Conservation (phyloP, 2,888 invertebrate species). For the Schrankia costaestrigalis region DNA sequence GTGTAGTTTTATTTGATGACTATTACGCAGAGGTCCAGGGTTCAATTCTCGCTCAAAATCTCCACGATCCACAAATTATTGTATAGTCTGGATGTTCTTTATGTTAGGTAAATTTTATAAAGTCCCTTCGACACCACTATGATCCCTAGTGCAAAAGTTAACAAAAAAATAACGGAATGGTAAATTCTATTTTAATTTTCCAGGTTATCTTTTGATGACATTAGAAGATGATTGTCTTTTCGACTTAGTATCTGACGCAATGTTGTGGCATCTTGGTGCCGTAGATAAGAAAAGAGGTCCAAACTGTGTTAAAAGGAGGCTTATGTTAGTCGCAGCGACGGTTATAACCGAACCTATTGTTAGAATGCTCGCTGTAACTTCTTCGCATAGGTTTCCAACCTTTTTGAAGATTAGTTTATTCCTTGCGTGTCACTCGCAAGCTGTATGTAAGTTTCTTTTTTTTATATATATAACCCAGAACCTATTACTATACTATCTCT, state of each 20-base stretch:
- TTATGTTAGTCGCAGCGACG: conserved; percentile 39
- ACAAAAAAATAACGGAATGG: no score
- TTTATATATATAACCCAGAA: background rate
- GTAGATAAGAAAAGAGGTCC: no score
- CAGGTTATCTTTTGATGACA: conserved; percentile 57
- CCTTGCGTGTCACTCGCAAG: conserved; percentile 45
- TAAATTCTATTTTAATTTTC: conserved; percentile 2
- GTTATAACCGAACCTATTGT: conserved; percentile 40
- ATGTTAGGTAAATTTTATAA: no score
- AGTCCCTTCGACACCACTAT: no score
- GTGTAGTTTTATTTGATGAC: no score
- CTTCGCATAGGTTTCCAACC: conserved; percentile 41
- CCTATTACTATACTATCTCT: no score
- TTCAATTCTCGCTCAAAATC: no score
- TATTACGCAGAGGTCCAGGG: no score
- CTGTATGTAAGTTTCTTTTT: conserved; percentile 48
- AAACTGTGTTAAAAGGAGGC: conserved; percentile 34
- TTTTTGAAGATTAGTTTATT: conserved; percentile 51
- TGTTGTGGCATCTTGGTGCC: conserved; percentile 61
- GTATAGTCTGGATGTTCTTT: no score
- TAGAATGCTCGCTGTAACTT: conserved; percentile 55
- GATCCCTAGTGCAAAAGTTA: no score
- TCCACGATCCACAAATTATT: no score
- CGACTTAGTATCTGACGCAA: conserved; percentile 42
- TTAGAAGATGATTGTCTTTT: conserved; percentile 53